A percentile compares a stretch with the other conserved stretches of the same genome.
phyloP scores from a whole-genome alignment of 2,888 invertebrate species.

The Cosmorhoe ocellata region DNA sequence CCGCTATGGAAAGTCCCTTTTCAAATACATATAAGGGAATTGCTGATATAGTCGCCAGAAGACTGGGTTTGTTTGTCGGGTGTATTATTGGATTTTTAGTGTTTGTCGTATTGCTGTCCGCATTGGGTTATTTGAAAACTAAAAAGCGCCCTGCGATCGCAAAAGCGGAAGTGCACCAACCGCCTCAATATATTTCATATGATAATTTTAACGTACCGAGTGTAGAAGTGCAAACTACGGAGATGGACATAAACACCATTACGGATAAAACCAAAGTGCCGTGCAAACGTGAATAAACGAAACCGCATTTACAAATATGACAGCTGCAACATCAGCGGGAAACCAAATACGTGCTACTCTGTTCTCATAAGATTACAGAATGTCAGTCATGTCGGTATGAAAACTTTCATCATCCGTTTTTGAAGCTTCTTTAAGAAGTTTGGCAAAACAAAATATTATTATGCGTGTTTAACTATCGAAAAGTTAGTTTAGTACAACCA shows the following conservation, averaged over 20 bases:
- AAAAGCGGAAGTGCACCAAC: constrained; percentile 86
- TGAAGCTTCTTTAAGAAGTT: constrained; percentile 62
- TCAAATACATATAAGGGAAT: constrained; percentile 87
- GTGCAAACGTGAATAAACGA: constrained; percentile 53
- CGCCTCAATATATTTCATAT: constrained; percentile 92
- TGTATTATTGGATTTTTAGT: constrained; percentile 93
- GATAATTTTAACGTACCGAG: constrained; percentile 71
- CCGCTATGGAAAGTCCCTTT: constrained; percentile 79
- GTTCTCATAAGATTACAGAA: constrained; percentile 54
- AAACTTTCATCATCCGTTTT: constrained; percentile 59
- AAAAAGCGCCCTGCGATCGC: constrained; percentile 90
- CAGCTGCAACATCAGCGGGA: constrained; percentile 41
- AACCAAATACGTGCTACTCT: constrained; percentile 49
- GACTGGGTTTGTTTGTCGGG: constrained; percentile 92
- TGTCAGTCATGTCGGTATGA: constrained; percentile 54
- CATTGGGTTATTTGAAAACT: constrained; percentile 91
- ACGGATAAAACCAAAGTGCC: constrained; percentile 67
- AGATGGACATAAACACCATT: constrained; percentile 75
- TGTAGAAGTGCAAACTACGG: constrained; percentile 67
- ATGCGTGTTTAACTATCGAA: constrained; percentile 71
- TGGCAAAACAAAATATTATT: constrained; percentile 70
- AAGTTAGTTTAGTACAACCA: constrained; percentile 54
- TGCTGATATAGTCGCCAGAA: constrained; percentile 89
- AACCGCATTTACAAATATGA: constrained; percentile 36
- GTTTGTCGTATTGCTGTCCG: constrained; percentile 92